Percentiles rank a stretch among this genome's conserved stretches.
Evolutionary conservation across 1,140 invertebrate genomes (phyloP).

Genomic region (Rhagoletis zephyria): DNA sequence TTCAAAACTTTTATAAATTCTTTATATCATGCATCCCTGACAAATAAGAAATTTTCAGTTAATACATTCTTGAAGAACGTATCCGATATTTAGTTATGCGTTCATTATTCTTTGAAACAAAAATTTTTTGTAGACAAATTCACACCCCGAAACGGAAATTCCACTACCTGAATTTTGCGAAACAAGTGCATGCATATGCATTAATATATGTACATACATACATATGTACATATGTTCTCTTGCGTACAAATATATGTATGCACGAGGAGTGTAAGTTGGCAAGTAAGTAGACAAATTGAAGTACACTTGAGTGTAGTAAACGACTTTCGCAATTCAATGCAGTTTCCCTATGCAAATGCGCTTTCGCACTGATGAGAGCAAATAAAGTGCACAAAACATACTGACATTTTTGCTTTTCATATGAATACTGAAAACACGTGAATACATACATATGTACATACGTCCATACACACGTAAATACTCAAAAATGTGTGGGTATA

Average conservation of each 20-base stretch:
- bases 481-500: no score
- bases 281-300: slow-evolving; percentile 3
- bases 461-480: no score
- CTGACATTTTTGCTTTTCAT: neutral
- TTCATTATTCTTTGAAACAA: neutral
- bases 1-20: no score
- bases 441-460: neutral
- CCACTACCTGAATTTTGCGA: neutral
- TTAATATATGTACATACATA: no score
- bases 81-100: no score
- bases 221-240: no score
- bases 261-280: neutral
- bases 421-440: neutral
- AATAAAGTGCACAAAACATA: neutral
- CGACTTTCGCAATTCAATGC: slow-evolving; percentile 22
- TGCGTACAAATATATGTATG: neutral
- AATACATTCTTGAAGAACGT: no score
- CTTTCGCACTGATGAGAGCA: neutral
- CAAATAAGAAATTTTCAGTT: no score
- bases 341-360: neutral
- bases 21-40: no score
- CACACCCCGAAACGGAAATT: no score
- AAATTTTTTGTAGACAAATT: no score
- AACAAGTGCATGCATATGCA: neutral
- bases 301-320: neutral